Conservation (phyloP, 2,113 vertebrate species). For the Syngnathus floridae region DNA sequence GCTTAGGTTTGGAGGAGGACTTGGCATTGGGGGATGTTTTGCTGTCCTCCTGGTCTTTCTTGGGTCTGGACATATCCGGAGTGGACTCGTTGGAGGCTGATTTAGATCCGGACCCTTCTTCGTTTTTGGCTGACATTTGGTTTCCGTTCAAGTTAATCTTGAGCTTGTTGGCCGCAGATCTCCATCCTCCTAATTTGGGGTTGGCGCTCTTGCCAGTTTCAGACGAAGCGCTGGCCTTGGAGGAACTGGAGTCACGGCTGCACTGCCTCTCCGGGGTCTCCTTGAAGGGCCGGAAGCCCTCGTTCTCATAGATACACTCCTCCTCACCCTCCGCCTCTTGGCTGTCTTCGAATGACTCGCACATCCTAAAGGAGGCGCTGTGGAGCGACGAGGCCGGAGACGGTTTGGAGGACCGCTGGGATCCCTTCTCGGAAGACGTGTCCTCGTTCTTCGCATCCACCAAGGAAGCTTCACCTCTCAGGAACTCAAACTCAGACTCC, state of each 20-base stretch:
- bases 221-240: conserved; percentile 73
- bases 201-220: conserved; percentile 62
- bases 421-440: conserved; percentile 52
- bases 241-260: conserved; percentile 77
- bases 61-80: conserved; percentile 56
- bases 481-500: conserved; percentile 69
- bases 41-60: conserved; percentile 75
- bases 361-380: conserved; percentile 77
- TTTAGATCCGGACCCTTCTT: conserved; percentile 76
- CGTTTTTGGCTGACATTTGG: conserved; percentile 51
- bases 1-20: conserved; percentile 82
- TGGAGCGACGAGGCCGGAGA: conserved; percentile 72
- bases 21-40: conserved; percentile 64
- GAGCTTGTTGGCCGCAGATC: conserved; percentile 73
- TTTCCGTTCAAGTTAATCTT: conserved; percentile 77
- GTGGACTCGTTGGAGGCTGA: conserved; percentile 79
- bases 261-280: conserved; percentile 74
- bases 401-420: conserved; percentile 55
- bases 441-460: conserved; percentile 58
- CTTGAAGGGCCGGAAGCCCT: conserved; percentile 80
- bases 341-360: conserved; percentile 79
- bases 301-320: conserved; percentile 94
- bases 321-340: conserved; percentile 69
- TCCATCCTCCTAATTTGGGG: conserved; percentile 72
- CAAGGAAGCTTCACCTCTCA: conserved; percentile 56